Conservation (phyloP, 2,888 invertebrate genomes). For the Macaria liturata region DNA sequence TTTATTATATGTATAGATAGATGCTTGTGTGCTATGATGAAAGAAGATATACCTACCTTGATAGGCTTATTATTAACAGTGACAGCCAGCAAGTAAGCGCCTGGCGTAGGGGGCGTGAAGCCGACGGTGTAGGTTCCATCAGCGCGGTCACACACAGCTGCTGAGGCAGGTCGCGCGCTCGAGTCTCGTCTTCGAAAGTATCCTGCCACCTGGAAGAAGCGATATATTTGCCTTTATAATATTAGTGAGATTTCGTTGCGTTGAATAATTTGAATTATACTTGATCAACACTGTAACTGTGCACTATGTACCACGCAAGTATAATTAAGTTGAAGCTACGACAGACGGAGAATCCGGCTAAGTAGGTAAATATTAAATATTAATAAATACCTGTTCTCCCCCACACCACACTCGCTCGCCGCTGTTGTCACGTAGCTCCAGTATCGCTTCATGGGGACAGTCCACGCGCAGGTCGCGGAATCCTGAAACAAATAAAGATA, state of each 20-base stretch:
- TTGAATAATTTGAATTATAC: no score
- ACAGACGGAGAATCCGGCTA: no score
- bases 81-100: constrained; percentile 84
- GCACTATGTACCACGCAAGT: no score
- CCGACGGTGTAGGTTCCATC: constrained; percentile 86
- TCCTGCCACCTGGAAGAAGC: constrained; percentile 70
- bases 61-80: constrained; percentile 86
- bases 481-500: constrained; percentile 50
- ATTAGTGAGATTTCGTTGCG: no score
- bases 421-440: constrained; percentile 85
- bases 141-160: constrained; percentile 82
- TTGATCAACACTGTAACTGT: no score
- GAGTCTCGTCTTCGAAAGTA: constrained; percentile 72
- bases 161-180: constrained; percentile 65
- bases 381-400: constrained; percentile 79
- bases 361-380: no score
- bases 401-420: constrained; percentile 86
- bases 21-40: no score
- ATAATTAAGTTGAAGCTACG: no score
- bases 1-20: no score
- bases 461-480: constrained; percentile 85
- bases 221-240: no score
- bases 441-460: constrained; percentile 81
- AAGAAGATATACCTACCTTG: constrained; percentile 69
- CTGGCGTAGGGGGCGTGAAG: constrained; percentile 85